Base-by-base conservation (phyloP, 2,888 invertebrate species). In the Drosophila emarginata region DNA sequence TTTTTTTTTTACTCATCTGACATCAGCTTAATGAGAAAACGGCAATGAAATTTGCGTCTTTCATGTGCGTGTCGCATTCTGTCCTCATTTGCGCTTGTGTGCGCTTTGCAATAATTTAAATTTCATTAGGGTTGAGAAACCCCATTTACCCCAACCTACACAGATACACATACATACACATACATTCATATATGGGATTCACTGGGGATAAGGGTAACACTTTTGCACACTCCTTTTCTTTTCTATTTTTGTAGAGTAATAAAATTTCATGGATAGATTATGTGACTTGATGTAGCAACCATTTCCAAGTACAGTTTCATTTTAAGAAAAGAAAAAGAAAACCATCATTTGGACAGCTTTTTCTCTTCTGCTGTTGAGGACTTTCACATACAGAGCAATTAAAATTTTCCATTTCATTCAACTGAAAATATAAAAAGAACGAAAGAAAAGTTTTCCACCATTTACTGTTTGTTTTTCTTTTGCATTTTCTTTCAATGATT, bases 391-490 rank as follows among this genome's bases (percentile, higher is more conserved):
- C 37, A 63, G 45, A 83, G 90, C 90, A 89, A 90, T 89, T 89
- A 89, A 89, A 89, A 89, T 90, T 84, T 89, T 89, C 89, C 89
- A 85, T 89, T 89, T 89, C 89, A 90, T 79, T 89, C 89, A 88
- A 89, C 90, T 79, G 80, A 74, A 88, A 81, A 84, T 73, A 75
- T 26, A 72, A 67, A 51, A 67, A 32, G 14, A 26, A 15, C 18
- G 15, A 51, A 56, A 39, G 14, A 61, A 73, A 74, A 73, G 63
- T 73, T 76, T 76, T 61, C 39, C 15, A 72, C 21, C 32, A 64
- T 45, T 45, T 45, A 21, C 45, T 45, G 45, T 45, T 69, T 36
- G 65, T 77, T 59, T 74, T 69, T 78, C 60, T 70, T 72, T 78
- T 81, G 73, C 66, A 45, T 88, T 87, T 76, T 72, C 73, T 80